Evolutionary conservation across 2,888 invertebrate genomes (phyloP).

Genomic region (Ptilodon capucinus): DNA sequence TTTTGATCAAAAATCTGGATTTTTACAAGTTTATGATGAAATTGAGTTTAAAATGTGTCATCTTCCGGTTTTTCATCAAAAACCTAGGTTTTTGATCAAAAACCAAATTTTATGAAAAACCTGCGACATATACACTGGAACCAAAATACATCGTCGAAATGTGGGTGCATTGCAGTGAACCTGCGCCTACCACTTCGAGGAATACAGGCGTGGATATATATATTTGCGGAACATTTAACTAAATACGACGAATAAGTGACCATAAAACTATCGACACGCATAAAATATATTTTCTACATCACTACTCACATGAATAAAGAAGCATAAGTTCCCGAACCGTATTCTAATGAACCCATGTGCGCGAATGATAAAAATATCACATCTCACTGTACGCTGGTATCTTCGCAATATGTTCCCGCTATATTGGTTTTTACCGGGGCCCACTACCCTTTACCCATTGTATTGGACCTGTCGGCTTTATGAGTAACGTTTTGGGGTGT

Average conservation of each 20-base stretch:
- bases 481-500: not conserved
- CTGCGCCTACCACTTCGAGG: too few species aligned
- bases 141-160: too few species aligned
- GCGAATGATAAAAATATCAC: conserved; percentile 2
- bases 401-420: conserved; percentile 1
- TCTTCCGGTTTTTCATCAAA: too few species aligned
- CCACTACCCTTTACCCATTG: not conserved
- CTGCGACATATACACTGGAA: too few species aligned
- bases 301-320: not conserved
- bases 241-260: not conserved
- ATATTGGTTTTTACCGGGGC: conserved; percentile 2
- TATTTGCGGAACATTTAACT: too few species aligned
- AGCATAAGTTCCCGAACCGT: not conserved
- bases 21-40: too few species aligned
- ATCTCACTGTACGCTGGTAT: not conserved
- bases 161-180: too few species aligned
- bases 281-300: not conserved
- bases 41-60: too few species aligned
- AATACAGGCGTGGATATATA: too few species aligned
- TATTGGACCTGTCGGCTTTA: conserved; percentile 1
- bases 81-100: too few species aligned
- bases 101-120: too few species aligned
- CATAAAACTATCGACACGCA: not conserved
- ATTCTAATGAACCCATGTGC: not conserved
- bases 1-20: too few species aligned